Conservation (phyloP, 37 sponge, comb jelly and placozoan genomes). For the Cladorhizidae sp. region DNA sequence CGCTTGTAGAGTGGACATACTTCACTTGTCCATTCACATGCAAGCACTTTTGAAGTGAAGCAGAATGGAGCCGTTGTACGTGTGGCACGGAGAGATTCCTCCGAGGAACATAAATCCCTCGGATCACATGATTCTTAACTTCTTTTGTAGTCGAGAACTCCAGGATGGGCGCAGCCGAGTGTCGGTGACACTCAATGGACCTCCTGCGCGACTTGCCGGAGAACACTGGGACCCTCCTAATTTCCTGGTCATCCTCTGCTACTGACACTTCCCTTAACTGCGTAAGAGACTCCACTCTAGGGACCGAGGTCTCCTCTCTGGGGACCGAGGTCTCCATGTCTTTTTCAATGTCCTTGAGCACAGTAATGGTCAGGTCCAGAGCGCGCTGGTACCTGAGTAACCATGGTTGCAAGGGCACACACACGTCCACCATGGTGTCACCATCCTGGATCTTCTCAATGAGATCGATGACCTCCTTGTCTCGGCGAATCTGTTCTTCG, state of each 20-base stretch:
- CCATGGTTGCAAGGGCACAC: conserved; percentile 52
- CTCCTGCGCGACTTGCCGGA: not conserved
- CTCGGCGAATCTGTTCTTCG: conserved; percentile 50
- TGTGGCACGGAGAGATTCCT: conserved; percentile 1
- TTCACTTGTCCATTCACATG: not conserved
- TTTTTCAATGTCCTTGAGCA: conserved; percentile 64
- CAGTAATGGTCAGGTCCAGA: conserved; percentile 42
- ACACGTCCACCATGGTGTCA: conserved; percentile 16
- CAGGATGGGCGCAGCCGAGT: not conserved
- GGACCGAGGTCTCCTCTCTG: no score
- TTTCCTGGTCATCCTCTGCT: not conserved
- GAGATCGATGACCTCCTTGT: conserved; percentile 65
- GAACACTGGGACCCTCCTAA: not conserved
- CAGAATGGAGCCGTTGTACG: conserved; percentile 27
- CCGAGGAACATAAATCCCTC: not conserved
- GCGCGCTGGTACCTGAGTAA: conserved; percentile 47
- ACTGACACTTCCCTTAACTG: not conserved
- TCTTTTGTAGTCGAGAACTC: not conserved
- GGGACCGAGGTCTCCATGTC: conserved; percentile 42
- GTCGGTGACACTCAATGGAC: not conserved
- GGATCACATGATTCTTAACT: not conserved
- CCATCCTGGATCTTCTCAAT: conserved; percentile 45
- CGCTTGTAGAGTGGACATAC: not conserved
- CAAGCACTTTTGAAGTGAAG: conserved; percentile 39
- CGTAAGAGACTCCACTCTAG: conserved; percentile 3